These are phyloP conservation scores for Gymnogyps californianus DNA, from an alignment of 2,113 vertebrate species.

Conservation along the genomic window DNA sequence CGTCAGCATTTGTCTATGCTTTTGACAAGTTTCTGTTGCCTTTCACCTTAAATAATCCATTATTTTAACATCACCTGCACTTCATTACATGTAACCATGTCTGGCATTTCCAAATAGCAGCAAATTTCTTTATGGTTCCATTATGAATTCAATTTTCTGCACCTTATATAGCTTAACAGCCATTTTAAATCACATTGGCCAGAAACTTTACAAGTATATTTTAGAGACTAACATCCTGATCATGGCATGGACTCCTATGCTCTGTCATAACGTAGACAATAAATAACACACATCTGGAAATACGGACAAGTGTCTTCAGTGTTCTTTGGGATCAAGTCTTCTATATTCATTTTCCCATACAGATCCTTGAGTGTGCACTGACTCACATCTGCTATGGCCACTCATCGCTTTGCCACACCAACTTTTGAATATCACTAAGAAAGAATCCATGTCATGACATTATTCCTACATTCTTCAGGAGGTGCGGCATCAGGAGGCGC, in stretches of 20 bases:
- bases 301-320: background rate
- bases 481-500: background rate
- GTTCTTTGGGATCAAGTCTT: background rate
- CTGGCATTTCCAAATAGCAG: background rate
- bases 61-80: constrained; percentile 31
- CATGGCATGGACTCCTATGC: background rate
- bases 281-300: background rate
- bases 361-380: background rate
- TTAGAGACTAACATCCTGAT: background rate
- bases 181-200: constrained; percentile 37
- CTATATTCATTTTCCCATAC: background rate
- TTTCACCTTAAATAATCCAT: constrained; percentile 44
- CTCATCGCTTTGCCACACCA: background rate
- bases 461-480: background rate
- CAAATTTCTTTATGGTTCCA: background rate
- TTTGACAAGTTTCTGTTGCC: constrained; percentile 3
- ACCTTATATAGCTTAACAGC: background rate
- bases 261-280: background rate
- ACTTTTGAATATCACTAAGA: background rate
- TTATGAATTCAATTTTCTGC: constrained; percentile 54
- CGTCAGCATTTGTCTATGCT: background rate
- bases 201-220: background rate
- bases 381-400: background rate
- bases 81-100: constrained; percentile 12
- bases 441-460: background rate